Percentiles rank a stretch among this genome's conserved stretches.
phyloP scores from a whole-genome alignment of 2,888 invertebrate genomes.

The Idaea biselata region DNA sequence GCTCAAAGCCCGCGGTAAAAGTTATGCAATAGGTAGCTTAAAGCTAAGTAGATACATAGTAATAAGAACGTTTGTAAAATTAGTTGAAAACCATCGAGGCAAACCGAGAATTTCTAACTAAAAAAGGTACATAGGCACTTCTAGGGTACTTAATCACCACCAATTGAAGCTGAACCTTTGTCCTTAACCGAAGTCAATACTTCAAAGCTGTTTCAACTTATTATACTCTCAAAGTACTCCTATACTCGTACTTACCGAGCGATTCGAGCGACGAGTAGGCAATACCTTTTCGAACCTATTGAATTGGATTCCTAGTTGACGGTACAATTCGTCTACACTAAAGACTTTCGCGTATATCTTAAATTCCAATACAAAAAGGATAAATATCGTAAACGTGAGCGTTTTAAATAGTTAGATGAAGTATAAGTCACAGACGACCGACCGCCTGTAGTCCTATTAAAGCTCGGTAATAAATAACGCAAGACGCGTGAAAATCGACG shows the following conservation, averaged over 20 bases:
- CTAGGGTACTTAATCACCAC: neutral
- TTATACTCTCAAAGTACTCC: constrained; percentile 9
- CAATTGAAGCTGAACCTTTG: neutral
- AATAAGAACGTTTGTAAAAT: too few species aligned
- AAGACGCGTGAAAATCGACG: neutral
- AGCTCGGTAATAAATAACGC: neutral
- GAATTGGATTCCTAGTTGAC: constrained; percentile 50
- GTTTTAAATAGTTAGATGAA: neutral
- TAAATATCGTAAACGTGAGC: neutral
- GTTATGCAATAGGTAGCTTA: too few species aligned
- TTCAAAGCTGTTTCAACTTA: neutral
- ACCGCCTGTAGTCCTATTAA: neutral
- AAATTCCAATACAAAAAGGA: neutral
- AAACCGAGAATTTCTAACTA: neutral
- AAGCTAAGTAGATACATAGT: too few species aligned
- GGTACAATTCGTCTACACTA: constrained; percentile 15
- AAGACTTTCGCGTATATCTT: neutral
- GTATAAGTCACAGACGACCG: neutral
- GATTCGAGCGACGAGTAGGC: constrained; percentile 42
- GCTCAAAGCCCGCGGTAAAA: too few species aligned
- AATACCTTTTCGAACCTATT: constrained; percentile 57
- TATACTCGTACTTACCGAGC: constrained; percentile 11
- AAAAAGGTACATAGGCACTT: neutral
- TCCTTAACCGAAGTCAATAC: neutral
- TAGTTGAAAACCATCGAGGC: too few species aligned